These are phyloP conservation scores for Stenichneumon culpator DNA, from an alignment of 2,888 invertebrate genomes.

Conservation along the genomic window DNA sequence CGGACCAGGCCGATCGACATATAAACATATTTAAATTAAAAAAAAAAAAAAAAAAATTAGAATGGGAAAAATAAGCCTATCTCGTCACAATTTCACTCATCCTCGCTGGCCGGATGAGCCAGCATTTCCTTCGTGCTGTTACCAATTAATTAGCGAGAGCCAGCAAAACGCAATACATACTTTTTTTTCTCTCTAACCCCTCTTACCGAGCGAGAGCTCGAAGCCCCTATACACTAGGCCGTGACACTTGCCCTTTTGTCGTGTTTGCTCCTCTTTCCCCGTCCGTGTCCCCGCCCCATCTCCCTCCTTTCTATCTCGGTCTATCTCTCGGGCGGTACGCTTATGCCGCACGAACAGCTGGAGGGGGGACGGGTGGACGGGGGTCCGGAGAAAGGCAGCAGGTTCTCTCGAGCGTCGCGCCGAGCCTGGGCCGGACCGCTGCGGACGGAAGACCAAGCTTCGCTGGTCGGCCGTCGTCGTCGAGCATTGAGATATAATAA, in stretches of 20 bases:
- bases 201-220: slow-evolving; percentile 40
- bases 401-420: slow-evolving; percentile 33
- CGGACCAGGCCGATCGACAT: too few species aligned
- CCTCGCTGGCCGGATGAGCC: slow-evolving; percentile 1
- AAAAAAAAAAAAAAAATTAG: not conserved
- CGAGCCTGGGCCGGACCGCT: slow-evolving; percentile 24
- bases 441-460: slow-evolving; percentile 27
- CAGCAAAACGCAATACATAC: slow-evolving; percentile 21
- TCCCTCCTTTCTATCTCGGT: not conserved
- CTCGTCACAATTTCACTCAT: not conserved
- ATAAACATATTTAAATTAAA: not conserved
- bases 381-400: slow-evolving; percentile 37
- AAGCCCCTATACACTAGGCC: slow-evolving; percentile 58
- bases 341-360: slow-evolving; percentile 40
- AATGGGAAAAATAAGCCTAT: not conserved
- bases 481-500: slow-evolving; percentile 34
- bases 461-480: not conserved
- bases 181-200: slow-evolving; percentile 11
- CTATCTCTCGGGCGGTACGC: slow-evolving; percentile 17
- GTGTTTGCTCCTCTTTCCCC: slow-evolving; percentile 34
- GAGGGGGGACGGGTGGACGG: slow-evolving; percentile 16
- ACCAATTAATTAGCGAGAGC: slow-evolving; percentile 62
- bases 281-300: too few species aligned
- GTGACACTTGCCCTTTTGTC: slow-evolving; percentile 68
- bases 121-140: slow-evolving; percentile 27